These are phyloP conservation scores for Enteromius unitaeniatus DNA, from an alignment of 2,797 vertebrate species.

Conservation along the genomic window DNA sequence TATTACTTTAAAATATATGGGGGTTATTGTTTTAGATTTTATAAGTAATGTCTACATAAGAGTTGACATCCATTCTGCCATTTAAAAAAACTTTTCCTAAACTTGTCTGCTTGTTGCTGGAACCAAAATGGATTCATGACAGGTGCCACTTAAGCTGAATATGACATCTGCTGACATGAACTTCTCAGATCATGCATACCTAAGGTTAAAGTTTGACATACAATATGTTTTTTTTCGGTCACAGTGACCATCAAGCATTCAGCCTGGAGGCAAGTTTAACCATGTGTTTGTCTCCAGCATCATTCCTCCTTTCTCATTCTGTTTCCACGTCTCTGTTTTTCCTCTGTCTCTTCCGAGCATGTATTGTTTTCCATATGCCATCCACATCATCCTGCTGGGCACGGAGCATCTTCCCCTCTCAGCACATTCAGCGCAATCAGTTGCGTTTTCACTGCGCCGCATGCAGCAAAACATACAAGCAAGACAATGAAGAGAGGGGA, in stretches of 20 bases:
- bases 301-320: conserved; percentile 16
- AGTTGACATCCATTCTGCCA: background rate
- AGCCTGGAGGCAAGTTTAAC: conserved; percentile 30
- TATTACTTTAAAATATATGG: background rate
- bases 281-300: conserved; percentile 7
- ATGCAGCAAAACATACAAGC: conserved; percentile 53
- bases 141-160: background rate
- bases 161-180: conserved; percentile 20
- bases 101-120: background rate
- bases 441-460: conserved; percentile 30
- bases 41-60: background rate
- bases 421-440: conserved; percentile 52
- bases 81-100: background rate
- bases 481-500: conserved; percentile 48
- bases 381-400: conserved; percentile 56
- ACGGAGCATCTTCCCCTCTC: conserved; percentile 36
- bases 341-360: background rate
- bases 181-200: background rate
- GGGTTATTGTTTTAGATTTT: background rate
- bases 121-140: background rate
- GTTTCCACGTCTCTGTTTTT: conserved; percentile 15
- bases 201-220: conserved; percentile 6
- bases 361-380: conserved; percentile 62
- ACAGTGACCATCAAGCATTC: conserved; percentile 31
- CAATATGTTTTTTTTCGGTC: background rate